Percentiles rank a stretch among this genome's conserved stretches.
phyloP scores from a whole-genome alignment of 2,888 invertebrate species.

The Euclidia mi region DNA sequence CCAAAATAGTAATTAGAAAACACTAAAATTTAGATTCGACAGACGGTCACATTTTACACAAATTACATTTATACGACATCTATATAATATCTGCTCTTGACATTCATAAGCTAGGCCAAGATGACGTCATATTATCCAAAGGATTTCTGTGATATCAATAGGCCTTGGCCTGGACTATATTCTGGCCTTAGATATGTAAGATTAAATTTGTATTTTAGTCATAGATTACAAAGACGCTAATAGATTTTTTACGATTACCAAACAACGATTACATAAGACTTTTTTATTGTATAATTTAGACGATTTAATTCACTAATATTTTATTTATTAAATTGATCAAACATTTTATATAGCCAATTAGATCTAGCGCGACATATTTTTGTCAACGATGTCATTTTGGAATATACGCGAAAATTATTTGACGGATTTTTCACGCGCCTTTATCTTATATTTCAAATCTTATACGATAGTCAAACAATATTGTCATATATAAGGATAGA shows the following conservation, averaged over 20 bases:
- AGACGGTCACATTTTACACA: constrained; percentile 37
- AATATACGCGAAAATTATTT: background rate
- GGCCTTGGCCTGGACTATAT: background rate
- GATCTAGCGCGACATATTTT: background rate
- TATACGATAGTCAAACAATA: constrained; percentile 10
- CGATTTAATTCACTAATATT: constrained; percentile 5
- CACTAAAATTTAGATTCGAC: constrained; percentile 42
- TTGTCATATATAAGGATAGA: constrained; percentile 24
- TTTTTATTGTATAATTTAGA: background rate
- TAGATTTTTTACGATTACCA: background rate
- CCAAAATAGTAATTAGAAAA: constrained; percentile 70
- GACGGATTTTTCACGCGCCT: background rate
- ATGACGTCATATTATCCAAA: constrained; percentile 7
- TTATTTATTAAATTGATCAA: background rate
- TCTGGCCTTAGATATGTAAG: constrained; percentile 15
- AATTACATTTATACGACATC: constrained; percentile 2
- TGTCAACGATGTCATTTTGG: constrained; percentile 1
- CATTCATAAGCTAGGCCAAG: constrained; percentile 22
- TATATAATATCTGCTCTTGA: constrained; percentile 8
- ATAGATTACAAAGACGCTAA: background rate
- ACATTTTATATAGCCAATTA: background rate
- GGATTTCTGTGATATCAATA: constrained; percentile 5
- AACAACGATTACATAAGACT: background rate
- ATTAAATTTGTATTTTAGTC: background rate
- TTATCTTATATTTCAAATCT: background rate